Evolutionary conservation across 1,140 invertebrate species (phyloP).

Genomic region (Heterodera carotae): DNA sequence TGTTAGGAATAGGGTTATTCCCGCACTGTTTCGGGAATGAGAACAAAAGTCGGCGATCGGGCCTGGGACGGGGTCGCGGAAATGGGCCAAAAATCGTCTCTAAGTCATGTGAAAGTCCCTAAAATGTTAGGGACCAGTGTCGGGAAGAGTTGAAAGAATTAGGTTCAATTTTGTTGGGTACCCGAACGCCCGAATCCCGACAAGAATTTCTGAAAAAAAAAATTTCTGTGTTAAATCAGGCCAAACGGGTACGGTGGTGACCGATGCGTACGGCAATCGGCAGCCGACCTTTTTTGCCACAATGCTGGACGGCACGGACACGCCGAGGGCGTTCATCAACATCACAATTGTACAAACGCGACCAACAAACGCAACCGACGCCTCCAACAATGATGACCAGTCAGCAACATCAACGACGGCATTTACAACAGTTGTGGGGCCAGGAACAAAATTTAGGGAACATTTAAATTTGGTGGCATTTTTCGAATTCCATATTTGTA

Average conservation of each 20-base stretch:
- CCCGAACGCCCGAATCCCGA: neutral
- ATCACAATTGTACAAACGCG: slow-evolving; percentile 17
- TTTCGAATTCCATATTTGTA: neutral
- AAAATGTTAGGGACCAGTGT: too few species aligned
- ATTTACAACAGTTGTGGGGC: neutral
- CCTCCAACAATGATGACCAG: neutral
- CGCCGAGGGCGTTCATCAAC: slow-evolving; percentile 15
- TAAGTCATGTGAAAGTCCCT: too few species aligned
- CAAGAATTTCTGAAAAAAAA: neutral
- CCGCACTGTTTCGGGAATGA: too few species aligned
- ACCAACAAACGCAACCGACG: neutral
- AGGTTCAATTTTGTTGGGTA: too few species aligned
- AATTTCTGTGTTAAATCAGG: slow-evolving; percentile 20
- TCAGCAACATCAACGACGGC: neutral
- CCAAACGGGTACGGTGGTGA: slow-evolving; percentile 41
- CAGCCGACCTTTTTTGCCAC: slow-evolving; percentile 38
- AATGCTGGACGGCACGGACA: slow-evolving; percentile 24
- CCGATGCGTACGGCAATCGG: slow-evolving; percentile 46
- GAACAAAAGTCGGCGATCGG: too few species aligned
- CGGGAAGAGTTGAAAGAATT: too few species aligned
- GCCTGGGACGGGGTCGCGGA: too few species aligned
- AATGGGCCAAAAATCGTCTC: too few species aligned
- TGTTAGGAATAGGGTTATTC: too few species aligned
- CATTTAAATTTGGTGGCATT: neutral
- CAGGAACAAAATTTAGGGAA: too few species aligned